These are phyloP conservation scores for Steinernema feltiae DNA, from an alignment of 1,140 invertebrate species.

Conservation along the genomic window DNA sequence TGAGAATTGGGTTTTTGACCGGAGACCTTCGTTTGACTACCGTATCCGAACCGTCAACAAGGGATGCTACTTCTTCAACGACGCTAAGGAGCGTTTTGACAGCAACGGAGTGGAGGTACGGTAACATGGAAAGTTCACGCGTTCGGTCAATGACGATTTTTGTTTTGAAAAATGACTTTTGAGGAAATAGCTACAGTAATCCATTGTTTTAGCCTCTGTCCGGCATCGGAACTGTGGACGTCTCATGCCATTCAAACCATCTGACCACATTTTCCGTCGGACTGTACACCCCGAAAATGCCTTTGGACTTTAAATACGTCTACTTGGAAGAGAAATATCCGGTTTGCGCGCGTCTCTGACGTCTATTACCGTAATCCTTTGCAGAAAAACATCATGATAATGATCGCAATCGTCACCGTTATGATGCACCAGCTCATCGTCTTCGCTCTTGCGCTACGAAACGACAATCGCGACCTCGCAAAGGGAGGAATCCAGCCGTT, in stretches of 20 bases:
- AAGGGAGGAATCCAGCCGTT: constrained; percentile 55
- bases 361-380: too few relatives aligned
- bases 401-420: not conserved
- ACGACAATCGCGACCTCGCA: not conserved
- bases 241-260: constrained; percentile 23
- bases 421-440: not conserved
- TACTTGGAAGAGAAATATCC: constrained; percentile 9
- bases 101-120: constrained; percentile 18
- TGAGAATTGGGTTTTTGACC: not conserved
- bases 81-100: constrained; percentile 14
- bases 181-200: too few relatives aligned
- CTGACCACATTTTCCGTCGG: constrained; percentile 35
- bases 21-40: constrained; percentile 21
- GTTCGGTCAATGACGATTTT: too few relatives aligned
- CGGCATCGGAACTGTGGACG: constrained; percentile 9
- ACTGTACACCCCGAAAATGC: constrained; percentile 27
- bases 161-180: too few relatives aligned
- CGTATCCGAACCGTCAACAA: constrained; percentile 23
- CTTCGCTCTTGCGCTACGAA: not conserved
- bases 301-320: constrained; percentile 25
- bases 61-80: constrained; percentile 30
- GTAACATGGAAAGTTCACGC: too few relatives aligned
- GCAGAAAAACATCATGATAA: not conserved
- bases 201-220: too few relatives aligned
- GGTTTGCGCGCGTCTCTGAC: too few relatives aligned